Evolutionary conservation across 2,113 vertebrate genomes (phyloP), one percentile per base, ranked within the genome.

Genomic region (Bufo bufo): DNA sequence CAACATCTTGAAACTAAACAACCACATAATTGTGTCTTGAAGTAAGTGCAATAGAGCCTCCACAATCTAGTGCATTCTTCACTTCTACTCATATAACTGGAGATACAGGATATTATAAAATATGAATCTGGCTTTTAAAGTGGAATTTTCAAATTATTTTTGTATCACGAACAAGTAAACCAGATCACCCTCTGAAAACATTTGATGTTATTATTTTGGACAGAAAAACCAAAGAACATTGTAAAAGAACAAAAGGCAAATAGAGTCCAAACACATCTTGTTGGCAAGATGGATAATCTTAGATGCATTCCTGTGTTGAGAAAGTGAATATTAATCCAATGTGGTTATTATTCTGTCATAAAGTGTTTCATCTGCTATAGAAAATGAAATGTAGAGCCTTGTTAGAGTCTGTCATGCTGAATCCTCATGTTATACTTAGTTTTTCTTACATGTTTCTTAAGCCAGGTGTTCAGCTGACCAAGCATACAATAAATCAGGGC

Each of bases 401-500:
- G 20, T 65, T 77, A 77, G 11, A 85, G 43, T 47, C 20, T 75
- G 50, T 56, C 66, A 43, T 66, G 45, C 13, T 43, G 13, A 69
- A 69, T 69, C 13, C 50, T 84, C 5, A 20, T 23, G 59, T 49
- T 83, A 66, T 20, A 14, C 33, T 83, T 83, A 69, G 45, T 71
- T 84, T 52, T 84, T 84, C 45, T 59, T 84, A 84, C 20, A 52
- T 50, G 12, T 84, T 85, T 85, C 69, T 85, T 45, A 74, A 47
- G 69, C 83, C 83, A 85, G 66, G 83, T 85, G 83, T 74, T 75
- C 83, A 74, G 83, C 69, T 85, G 69, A 85, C 71, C 83, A 74
- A 74, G 52, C 83, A 74, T 74, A 59, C 14, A 58, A 75, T 85
- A 85, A 85, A 85, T 85, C 50, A 85, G 16, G 83, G 66, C 75